Percentiles rank a stretch among this genome's conserved stretches.
phyloP scores from a whole-genome alignment of 1,140 invertebrate species.

The Cepaea nemoralis region DNA sequence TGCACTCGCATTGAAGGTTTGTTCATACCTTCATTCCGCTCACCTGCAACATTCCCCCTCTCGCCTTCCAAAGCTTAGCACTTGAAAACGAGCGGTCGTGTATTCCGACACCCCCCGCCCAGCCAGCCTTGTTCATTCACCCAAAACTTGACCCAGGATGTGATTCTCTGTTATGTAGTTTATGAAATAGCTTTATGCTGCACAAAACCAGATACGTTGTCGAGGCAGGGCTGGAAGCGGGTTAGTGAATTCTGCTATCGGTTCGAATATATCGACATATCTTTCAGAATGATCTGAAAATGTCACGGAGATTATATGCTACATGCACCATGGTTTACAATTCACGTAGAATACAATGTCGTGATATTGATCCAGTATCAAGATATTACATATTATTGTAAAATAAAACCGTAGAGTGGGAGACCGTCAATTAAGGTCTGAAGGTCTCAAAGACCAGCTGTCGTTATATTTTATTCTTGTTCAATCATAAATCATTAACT shows the following conservation, averaged over 20 bases:
- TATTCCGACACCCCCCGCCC: neutral
- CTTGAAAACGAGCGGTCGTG: too few relatives aligned
- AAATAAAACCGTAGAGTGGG: too few relatives aligned
- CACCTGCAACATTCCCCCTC: neutral
- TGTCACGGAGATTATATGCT: neutral
- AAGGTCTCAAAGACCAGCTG: too few relatives aligned
- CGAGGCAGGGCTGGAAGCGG: neutral
- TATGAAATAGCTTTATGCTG: neutral
- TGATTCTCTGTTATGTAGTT: neutral
- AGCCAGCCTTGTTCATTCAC: neutral
- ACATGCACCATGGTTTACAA: neutral
- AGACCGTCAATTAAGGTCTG: too few relatives aligned
- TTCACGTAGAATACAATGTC: neutral
- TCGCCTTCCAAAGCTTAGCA: neutral
- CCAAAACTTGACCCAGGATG: neutral
- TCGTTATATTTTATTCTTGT: too few relatives aligned
- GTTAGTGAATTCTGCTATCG: neutral
- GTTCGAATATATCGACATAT: neutral
- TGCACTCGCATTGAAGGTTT: neutral
- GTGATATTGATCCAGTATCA: neutral
- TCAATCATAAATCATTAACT: too few relatives aligned
- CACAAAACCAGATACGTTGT: neutral
- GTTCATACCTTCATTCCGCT: conserved; percentile 1
- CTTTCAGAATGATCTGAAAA: neutral
- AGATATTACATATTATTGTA: conserved; percentile 1